phyloP scores from a whole-genome alignment of 2,797 vertebrate genomes.

The Gymnopithys bicolor region DNA sequence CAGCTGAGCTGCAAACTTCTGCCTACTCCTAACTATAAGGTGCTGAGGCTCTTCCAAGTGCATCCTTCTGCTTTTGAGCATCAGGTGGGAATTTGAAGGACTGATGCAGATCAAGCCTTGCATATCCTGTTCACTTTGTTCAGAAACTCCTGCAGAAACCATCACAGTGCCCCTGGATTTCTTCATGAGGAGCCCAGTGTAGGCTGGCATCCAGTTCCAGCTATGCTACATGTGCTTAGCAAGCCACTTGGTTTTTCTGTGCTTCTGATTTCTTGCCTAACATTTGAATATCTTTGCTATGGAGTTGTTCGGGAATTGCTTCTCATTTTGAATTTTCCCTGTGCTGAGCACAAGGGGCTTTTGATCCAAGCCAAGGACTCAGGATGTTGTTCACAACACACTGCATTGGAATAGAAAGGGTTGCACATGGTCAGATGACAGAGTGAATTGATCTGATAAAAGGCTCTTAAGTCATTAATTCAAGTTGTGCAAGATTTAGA shows the following conservation, averaged over 20 bases:
- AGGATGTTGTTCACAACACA: neutral
- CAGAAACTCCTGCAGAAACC: neutral
- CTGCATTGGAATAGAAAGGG: neutral
- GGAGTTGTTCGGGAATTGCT: neutral
- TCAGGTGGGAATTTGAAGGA: neutral
- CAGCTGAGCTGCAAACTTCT: neutral
- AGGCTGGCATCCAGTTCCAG: neutral
- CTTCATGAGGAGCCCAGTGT: neutral
- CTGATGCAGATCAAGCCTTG: neutral
- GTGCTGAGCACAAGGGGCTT: neutral
- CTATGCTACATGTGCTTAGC: neutral
- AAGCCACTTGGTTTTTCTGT: neutral
- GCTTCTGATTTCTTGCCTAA: neutral
- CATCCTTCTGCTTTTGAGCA: neutral
- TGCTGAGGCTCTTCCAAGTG: neutral
- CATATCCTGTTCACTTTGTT: neutral
- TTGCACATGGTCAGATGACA: neutral
- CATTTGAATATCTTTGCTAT: neutral
- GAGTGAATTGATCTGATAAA: neutral
- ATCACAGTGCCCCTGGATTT: neutral
- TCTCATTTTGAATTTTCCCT: neutral
- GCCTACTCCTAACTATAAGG: neutral
- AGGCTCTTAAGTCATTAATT: slow-evolving; percentile 43
- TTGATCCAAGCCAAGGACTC: neutral
- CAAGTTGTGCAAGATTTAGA: slow-evolving; percentile 27